These are phyloP conservation scores for Otocyon megalotis DNA, from an alignment of 2,113 vertebrate species.

Conservation along the genomic window DNA sequence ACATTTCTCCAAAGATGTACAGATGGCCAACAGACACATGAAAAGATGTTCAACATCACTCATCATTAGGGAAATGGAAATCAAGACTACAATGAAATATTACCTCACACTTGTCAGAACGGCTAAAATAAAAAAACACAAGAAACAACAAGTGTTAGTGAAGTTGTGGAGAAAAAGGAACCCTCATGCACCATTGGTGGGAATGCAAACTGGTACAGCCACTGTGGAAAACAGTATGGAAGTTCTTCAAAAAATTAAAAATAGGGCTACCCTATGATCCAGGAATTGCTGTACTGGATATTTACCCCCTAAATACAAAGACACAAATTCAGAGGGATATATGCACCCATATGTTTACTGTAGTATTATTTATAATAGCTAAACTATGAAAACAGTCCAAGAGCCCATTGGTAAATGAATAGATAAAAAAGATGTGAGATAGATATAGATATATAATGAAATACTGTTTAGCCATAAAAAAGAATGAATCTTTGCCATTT, in stretches of 20 bases:
- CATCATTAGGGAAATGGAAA: background rate
- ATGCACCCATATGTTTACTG: background rate
- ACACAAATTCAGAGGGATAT: background rate
- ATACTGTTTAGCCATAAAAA: background rate
- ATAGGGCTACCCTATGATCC: background rate
- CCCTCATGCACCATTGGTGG: background rate
- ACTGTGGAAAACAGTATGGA: background rate
- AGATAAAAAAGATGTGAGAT: background rate
- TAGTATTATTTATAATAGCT: background rate
- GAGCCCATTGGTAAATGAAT: background rate
- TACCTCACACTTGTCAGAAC: background rate
- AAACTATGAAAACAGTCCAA: background rate
- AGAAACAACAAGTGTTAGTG: background rate
- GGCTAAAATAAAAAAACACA: background rate
- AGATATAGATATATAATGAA: background rate
- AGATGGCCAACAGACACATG: background rate
- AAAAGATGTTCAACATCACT: background rate
- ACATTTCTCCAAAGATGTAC: background rate
- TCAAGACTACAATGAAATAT: background rate
- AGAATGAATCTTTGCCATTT: background rate
- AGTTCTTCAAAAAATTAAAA: background rate
- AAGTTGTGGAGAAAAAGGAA: background rate
- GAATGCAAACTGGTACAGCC: background rate
- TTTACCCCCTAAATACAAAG: background rate
- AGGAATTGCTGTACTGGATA: background rate